Evolutionary conservation across 2,797 vertebrate genomes (phyloP).

Genomic region (Channallabes apus): DNA sequence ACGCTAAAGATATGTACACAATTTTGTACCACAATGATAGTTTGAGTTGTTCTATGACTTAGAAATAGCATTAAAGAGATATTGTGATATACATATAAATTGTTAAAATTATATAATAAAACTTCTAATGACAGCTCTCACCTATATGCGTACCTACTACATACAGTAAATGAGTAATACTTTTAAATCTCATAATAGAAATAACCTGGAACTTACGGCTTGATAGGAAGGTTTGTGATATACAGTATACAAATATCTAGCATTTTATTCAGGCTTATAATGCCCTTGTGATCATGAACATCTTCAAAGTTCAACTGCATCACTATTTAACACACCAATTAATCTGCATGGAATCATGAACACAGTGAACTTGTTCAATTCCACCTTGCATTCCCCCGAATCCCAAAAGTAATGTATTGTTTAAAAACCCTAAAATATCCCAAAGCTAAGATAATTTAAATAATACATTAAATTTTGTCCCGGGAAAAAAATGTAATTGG

Average conservation of each 20-base stretch:
- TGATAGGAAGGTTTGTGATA: background rate
- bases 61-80: background rate
- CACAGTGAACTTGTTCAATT: conserved; percentile 36
- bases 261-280: background rate
- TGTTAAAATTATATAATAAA: no score
- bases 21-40: background rate
- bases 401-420: conserved; percentile 59
- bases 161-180: background rate
- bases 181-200: background rate
- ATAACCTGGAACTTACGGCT: background rate
- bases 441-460: conserved; percentile 83
- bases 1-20: background rate
- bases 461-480: conserved; percentile 76
- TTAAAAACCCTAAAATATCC: conserved; percentile 72
- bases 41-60: background rate
- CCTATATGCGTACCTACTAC: background rate
- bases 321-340: conserved; percentile 32
- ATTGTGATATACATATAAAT: background rate
- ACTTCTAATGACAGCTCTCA: background rate
- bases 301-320: conserved; percentile 20
- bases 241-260: background rate
- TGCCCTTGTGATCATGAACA: background rate
- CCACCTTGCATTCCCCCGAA: conserved; percentile 45
- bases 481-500: conserved; percentile 74
- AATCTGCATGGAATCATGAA: conserved; percentile 37